Evolutionary conservation across 2,797 vertebrate genomes (phyloP).

Genomic region (Thalassophryne amazonica): DNA sequence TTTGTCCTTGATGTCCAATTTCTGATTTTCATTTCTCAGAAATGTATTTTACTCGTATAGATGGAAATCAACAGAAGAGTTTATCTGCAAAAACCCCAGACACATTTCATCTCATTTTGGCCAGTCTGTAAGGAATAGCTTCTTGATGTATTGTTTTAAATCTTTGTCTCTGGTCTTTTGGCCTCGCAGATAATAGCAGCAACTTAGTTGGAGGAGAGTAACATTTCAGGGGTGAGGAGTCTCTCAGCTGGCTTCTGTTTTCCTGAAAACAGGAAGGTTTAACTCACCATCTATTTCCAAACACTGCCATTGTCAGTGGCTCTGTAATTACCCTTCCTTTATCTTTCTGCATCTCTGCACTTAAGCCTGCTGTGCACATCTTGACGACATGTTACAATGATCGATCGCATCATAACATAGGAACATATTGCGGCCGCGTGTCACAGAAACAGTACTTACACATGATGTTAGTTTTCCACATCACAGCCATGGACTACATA

Average conservation of each 20-base stretch:
- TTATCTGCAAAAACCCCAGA: background rate
- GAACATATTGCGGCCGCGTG: too few species aligned
- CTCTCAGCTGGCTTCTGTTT: conserved; percentile 35
- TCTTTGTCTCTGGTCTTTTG: conserved; percentile 24
- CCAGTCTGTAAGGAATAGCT: background rate
- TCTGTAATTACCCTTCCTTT: conserved; percentile 3
- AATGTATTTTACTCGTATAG: too few species aligned
- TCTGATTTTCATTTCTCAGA: too few species aligned
- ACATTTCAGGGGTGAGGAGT: conserved; percentile 32
- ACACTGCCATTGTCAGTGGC: conserved; percentile 30
- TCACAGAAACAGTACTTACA: too few species aligned
- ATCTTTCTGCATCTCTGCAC: conserved; percentile 6
- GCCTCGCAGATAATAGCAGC: conserved; percentile 34
- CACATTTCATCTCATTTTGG: background rate
- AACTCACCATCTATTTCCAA: conserved; percentile 30
- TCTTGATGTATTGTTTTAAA: background rate
- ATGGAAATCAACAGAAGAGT: conserved; percentile 1
- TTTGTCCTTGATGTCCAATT: too few species aligned
- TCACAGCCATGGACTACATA: too few species aligned
- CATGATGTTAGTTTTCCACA: too few species aligned
- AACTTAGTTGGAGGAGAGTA: conserved; percentile 36
- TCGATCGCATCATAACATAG: too few species aligned
- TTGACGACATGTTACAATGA: too few species aligned
- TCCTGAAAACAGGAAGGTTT: conserved; percentile 46
- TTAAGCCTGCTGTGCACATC: too few species aligned